Percentiles rank a stretch among this genome's conserved stretches.
These are phyloP conservation scores for Perodicticus potto DNA, from an alignment of 2,797 vertebrate species.

Conservation along the genomic window DNA sequence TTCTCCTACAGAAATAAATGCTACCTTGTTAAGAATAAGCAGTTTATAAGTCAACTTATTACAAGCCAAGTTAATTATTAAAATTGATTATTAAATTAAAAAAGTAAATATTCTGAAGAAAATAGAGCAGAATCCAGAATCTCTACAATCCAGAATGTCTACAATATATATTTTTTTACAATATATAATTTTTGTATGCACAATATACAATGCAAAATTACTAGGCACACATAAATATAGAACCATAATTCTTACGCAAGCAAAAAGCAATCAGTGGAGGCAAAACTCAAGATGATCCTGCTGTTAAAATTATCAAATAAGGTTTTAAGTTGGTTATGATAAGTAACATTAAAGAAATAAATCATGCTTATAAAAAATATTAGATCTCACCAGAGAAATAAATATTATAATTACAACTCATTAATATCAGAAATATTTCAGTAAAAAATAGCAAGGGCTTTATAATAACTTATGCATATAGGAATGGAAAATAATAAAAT, in stretches of 20 bases:
- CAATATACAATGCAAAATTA: background rate
- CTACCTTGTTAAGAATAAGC: background rate
- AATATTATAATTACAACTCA: background rate
- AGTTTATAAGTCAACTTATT: background rate
- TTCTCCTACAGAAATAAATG: background rate
- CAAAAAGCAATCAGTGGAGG: background rate
- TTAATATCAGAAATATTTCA: background rate
- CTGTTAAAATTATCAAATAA: background rate
- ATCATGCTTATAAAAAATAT: background rate
- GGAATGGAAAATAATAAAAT: background rate
- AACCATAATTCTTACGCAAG: background rate
- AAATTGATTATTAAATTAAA: background rate
- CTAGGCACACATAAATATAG: background rate
- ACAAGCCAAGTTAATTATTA: background rate
- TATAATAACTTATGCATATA: background rate
- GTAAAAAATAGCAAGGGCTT: background rate
- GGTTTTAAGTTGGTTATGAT: background rate
- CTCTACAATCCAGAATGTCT: background rate
- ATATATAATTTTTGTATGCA: background rate
- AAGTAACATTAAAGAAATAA: background rate
- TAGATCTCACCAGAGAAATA: background rate
- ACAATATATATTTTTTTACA: background rate
- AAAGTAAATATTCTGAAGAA: background rate
- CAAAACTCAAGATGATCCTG: background rate
- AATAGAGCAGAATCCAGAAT: background rate